phyloP scores from a whole-genome alignment of 2,888 invertebrate genomes.

The Ditylenchus weischeri region DNA sequence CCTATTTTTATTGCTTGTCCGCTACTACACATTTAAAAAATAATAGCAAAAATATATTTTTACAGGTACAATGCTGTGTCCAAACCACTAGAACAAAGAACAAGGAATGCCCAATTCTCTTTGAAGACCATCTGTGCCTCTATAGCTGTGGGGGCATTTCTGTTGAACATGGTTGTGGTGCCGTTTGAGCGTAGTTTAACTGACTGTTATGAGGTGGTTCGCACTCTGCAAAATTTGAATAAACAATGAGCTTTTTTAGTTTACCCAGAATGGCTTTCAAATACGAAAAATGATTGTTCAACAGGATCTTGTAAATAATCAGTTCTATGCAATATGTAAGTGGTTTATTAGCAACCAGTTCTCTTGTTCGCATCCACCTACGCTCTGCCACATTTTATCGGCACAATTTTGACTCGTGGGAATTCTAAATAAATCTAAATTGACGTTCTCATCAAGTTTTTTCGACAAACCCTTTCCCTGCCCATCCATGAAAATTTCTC shows the following conservation, averaged over 20 bases:
- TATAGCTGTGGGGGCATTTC: slow-evolving; percentile 46
- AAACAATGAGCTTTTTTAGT: slow-evolving; percentile 10
- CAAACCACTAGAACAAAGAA: slow-evolving; percentile 53
- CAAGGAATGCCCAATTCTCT: slow-evolving; percentile 51
- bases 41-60: too few relatives aligned
- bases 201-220: slow-evolving; percentile 44
- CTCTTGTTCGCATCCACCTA: too few relatives aligned
- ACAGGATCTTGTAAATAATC: slow-evolving; percentile 38
- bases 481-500: too few relatives aligned
- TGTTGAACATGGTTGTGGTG: slow-evolving; percentile 49
- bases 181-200: slow-evolving; percentile 52
- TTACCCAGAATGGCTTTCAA: slow-evolving; percentile 32
- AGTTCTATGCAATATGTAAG: slow-evolving; percentile 39
- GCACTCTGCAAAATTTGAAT: too few relatives aligned
- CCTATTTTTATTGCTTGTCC: too few relatives aligned
- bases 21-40: too few relatives aligned
- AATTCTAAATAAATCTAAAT: too few relatives aligned
- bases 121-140: slow-evolving; percentile 48
- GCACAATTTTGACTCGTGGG: too few relatives aligned
- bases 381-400: too few relatives aligned
- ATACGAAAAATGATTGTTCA: slow-evolving; percentile 50
- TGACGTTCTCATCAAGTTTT: too few relatives aligned
- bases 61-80: slow-evolving; percentile 53
- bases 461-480: too few relatives aligned
- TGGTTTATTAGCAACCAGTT: neutral